phyloP scores from a whole-genome alignment of 2,797 vertebrate species.

The Huso huso region DNA sequence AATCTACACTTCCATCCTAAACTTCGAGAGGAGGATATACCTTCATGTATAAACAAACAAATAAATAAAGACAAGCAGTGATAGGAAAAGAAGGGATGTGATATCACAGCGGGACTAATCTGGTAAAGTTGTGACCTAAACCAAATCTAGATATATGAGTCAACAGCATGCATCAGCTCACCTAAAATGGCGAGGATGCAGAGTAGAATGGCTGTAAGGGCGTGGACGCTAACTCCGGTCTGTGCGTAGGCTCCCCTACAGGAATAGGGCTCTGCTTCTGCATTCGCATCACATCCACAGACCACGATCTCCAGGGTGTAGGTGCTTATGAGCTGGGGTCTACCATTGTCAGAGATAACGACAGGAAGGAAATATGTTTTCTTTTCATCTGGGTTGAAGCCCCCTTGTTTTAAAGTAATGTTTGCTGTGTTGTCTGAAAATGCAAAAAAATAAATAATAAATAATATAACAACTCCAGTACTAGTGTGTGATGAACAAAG shows the following conservation, averaged over 20 bases:
- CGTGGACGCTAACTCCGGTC: slow-evolving; percentile 69
- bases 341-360: slow-evolving; percentile 73
- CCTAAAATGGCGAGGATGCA: slow-evolving; percentile 81
- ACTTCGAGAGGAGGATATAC: too few relatives aligned
- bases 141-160: too few relatives aligned
- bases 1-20: too few relatives aligned
- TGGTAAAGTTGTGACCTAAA: too few relatives aligned
- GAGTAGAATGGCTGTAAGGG: slow-evolving; percentile 77
- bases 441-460: slow-evolving; percentile 15
- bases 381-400: slow-evolving; percentile 69
- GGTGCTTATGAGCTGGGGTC: slow-evolving; percentile 58
- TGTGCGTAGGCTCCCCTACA: slow-evolving; percentile 56
- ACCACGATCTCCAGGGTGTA: slow-evolving; percentile 61
- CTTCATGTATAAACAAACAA: too few relatives aligned
- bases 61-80: too few relatives aligned
- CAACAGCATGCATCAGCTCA: slow-evolving; percentile 38
- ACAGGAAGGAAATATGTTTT: slow-evolving; percentile 70
- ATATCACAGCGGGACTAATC: too few relatives aligned
- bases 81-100: too few relatives aligned
- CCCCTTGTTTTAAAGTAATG: slow-evolving; percentile 69
- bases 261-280: slow-evolving; percentile 34
- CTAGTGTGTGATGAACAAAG: too few relatives aligned
- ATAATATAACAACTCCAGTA: slow-evolving; percentile 5
- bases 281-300: slow-evolving; percentile 69
- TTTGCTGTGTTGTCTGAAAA: slow-evolving; percentile 76